Conservation (phyloP, 1,140 invertebrate genomes). For the Choristoneura fumiferana region DNA sequence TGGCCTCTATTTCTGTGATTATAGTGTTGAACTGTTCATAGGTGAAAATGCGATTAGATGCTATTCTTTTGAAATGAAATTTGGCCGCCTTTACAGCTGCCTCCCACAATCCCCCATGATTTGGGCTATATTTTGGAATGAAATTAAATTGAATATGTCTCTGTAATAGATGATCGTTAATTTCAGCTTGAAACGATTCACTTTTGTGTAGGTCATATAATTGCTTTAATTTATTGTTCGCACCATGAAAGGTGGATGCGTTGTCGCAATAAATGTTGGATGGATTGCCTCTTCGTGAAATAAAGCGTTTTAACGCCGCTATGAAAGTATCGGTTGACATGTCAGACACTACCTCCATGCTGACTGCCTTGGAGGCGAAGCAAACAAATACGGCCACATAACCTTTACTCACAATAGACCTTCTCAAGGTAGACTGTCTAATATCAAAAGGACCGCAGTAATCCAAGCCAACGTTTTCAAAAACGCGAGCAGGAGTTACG, state of each 20-base stretch:
- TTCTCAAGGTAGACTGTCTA: conserved; percentile 26
- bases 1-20: conserved; percentile 17
- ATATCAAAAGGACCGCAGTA: conserved; percentile 56
- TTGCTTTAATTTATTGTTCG: conserved; percentile 16
- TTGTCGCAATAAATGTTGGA: conserved; percentile 15
- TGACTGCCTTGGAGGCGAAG: conserved; percentile 29
- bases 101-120: conserved; percentile 72
- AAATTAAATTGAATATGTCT: conserved; percentile 59
- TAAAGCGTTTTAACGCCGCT: conserved; percentile 17
- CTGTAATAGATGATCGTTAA: not conserved
- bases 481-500: conserved; percentile 41
- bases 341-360: conserved; percentile 35
- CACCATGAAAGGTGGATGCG: conserved; percentile 17
- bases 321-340: conserved; percentile 25
- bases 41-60: conserved; percentile 22
- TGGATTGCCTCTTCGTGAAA: conserved; percentile 18
- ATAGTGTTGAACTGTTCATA: conserved; percentile 22
- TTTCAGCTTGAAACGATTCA: not conserved
- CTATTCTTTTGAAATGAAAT: conserved; percentile 39
- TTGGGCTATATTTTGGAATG: conserved; percentile 57
- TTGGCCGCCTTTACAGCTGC: conserved; percentile 55
- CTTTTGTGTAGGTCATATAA: conserved; percentile 11
- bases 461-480: conserved; percentile 54
- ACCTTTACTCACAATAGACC: conserved; percentile 26
- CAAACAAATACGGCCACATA: conserved; percentile 41